These are phyloP conservation scores for Geotrypetes seraphini DNA, from an alignment of 2,797 vertebrate species.

Conservation along the genomic window DNA sequence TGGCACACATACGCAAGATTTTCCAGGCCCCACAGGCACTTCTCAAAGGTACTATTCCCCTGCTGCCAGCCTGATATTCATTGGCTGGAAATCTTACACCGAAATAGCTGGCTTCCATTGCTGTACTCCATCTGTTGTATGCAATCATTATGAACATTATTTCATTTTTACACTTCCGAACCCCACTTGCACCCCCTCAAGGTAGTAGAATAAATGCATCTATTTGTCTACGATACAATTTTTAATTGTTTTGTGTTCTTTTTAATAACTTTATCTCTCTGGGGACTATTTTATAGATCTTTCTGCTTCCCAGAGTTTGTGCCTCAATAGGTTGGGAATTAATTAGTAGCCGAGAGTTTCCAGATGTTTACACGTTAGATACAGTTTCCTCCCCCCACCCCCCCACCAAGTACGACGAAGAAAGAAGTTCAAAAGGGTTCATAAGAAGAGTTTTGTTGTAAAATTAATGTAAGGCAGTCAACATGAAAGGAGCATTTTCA, in stretches of 20 bases:
- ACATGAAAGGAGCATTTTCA: no score
- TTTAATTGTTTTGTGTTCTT: constrained; percentile 19
- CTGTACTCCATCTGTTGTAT: constrained; percentile 21
- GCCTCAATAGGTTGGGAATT: constrained; percentile 27
- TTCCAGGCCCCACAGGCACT: no score
- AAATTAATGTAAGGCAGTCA: no score
- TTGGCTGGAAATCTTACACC: no score
- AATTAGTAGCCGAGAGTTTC: constrained; percentile 23
- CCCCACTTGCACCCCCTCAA: no score
- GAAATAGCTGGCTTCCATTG: constrained; percentile 1
- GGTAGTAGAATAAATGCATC: constrained; percentile 28
- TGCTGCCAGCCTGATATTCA: no score
- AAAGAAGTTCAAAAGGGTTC: constrained; percentile 7
- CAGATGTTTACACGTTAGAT: constrained; percentile 12
- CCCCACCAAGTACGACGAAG: constrained; percentile 6
- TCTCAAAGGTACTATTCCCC: no score
- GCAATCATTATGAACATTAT: constrained; percentile 24
- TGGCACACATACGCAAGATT: no score
- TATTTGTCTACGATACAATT: neutral
- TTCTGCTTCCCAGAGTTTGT: constrained; percentile 18
- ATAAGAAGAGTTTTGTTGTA: neutral
- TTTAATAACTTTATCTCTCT: constrained; percentile 25
- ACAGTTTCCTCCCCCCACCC: constrained; percentile 6
- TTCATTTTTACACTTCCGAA: no score
- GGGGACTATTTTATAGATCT: constrained; percentile 16